Conservation (phyloP, 2,113 vertebrate genomes). For the Hemibagrus wyckioides region DNA sequence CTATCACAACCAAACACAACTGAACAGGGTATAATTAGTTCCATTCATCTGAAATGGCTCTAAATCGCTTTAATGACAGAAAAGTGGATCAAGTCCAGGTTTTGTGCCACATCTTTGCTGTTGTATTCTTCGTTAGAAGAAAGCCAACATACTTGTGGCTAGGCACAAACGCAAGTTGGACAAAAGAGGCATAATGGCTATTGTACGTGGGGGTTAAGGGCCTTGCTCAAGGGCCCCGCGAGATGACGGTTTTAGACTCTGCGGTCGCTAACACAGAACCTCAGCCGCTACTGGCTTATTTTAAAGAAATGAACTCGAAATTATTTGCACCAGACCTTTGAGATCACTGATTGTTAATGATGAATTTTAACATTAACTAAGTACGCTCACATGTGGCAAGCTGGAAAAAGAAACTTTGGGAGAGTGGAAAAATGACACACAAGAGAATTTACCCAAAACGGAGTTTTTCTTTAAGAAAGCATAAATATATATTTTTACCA, state of each 20-base stretch:
- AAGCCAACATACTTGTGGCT: not conserved
- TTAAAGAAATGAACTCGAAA: constrained; percentile 1
- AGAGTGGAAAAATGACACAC: not conserved
- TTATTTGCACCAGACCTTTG: not conserved
- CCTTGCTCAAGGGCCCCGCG: not conserved
- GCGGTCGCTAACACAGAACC: not conserved
- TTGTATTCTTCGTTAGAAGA: not conserved
- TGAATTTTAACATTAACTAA: not conserved
- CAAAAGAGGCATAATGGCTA: not conserved
- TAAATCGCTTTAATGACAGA: constrained; percentile 25
- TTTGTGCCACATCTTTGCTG: not conserved
- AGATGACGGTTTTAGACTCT: not conserved
- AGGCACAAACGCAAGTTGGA: not conserved
- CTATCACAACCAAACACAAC: constrained; percentile 8
- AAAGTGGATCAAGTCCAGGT: not conserved
- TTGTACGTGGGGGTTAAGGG: not conserved
- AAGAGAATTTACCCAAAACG: not conserved
- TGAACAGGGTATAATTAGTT: constrained; percentile 20
- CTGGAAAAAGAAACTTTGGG: not conserved
- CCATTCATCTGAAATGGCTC: constrained; percentile 30
- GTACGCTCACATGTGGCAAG: not conserved
- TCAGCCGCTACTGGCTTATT: not conserved
- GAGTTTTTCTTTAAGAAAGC: not conserved
- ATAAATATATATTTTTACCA: not conserved
- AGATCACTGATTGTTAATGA: not conserved